Evolutionary conservation across 2,797 vertebrate genomes (phyloP), one percentile per base, ranked within the genome.

Genomic region (Caiman crocodilus): DNA sequence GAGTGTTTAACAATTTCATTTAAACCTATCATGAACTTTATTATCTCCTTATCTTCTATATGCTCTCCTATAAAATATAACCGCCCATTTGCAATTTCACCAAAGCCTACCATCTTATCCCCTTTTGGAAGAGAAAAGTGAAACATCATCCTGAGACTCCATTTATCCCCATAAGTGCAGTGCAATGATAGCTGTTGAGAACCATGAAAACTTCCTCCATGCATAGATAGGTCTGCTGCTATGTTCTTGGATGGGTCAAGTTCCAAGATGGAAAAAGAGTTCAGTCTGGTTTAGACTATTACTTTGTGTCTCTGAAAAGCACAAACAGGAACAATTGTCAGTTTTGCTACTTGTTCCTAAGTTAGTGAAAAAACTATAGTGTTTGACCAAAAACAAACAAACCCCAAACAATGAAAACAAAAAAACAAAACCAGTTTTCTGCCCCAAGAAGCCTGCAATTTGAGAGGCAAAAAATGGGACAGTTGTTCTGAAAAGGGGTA

Each of bases 181-280:
- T 61, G 23, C 23, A 50, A 50, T 11, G 3, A 21, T 10, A 10
- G 13, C 60, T 61, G 55, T 79, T 82, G 55, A 89, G 84, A 79
- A 26, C 5, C 80, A 28, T 18, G 26, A 84, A 42, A 64, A 2
- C 5, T 82, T 6, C 89, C 4, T 5, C 26, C 60, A 61, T 26
- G 23, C 60, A 26, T 10, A 25, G 60, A 61, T 25, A 4, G 23
- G 23, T 94, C 55, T 30, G 88, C 81, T 88, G 35, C 50, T 18
- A 13, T 16, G 15, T 65, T 85, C 5, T 61, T 65, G 0, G 28
- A 28, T 81, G 30, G 25, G 50, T 13, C 0, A 0, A 20, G 3
- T 28, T 88, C 73, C 50, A 56, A 75, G 26, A 50, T 87, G 61
- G 56, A 93, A 91, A 61, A 61, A 11, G 2, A 5, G 58, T 64